These are phyloP conservation scores for Cettia cetti DNA, from an alignment of 2,113 vertebrate species.

Conservation along the genomic window DNA sequence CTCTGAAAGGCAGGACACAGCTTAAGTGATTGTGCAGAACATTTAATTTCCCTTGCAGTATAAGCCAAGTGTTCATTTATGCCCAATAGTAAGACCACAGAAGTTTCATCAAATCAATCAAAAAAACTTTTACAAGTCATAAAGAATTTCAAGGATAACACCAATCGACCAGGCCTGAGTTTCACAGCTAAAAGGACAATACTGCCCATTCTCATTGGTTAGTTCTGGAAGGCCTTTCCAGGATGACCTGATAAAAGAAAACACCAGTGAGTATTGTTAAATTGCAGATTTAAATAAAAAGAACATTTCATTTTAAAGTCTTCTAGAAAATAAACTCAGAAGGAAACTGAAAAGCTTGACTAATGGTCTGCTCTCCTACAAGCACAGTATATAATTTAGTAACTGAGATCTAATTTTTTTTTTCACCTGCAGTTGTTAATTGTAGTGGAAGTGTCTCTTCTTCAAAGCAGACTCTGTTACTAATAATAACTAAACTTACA, in stretches of 20 bases:
- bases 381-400: not conserved
- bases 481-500: not conserved
- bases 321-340: not conserved
- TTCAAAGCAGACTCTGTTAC: not conserved
- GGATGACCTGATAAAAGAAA: conserved; percentile 79
- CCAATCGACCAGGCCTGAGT: conserved; percentile 94
- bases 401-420: not conserved
- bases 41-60: conserved; percentile 5
- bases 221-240: conserved; percentile 98
- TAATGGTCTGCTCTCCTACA: not conserved
- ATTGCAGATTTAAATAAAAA: not conserved
- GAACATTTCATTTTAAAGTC: not conserved
- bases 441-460: not conserved
- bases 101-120: not conserved
- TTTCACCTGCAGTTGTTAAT: not conserved
- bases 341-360: not conserved
- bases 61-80: conserved; percentile 17
- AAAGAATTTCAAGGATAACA: conserved; percentile 85
- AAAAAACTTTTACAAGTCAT: conserved; percentile 75
- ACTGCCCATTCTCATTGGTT: conserved; percentile 92
- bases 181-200: conserved; percentile 96
- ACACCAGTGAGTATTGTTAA: not conserved
- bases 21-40: not conserved
- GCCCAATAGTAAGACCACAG: conserved; percentile 21
- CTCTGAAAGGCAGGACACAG: conserved; percentile 1